These are phyloP conservation scores for Drosophila mercatorum DNA, from an alignment of 2,888 invertebrate genomes.

Conservation along the genomic window DNA sequence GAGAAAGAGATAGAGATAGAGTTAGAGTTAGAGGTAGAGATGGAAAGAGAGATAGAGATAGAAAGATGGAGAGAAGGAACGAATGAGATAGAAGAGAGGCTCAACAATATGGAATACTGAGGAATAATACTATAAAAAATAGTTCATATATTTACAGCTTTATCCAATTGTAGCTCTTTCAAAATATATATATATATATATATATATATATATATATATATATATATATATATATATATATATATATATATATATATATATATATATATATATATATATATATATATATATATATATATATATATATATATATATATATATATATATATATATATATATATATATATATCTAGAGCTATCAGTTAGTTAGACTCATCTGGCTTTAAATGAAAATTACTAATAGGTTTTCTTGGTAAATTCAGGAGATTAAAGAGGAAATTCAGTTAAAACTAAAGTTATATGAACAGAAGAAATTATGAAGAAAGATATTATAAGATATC, in stretches of 20 bases:
- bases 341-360: neutral
- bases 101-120: too few relatives aligned
- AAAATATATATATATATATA: neutral
- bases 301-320: neutral
- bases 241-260: too few relatives aligned
- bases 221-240: neutral
- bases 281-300: neutral
- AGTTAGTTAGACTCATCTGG: neutral
- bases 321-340: too few relatives aligned
- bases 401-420: neutral
- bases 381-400: neutral
- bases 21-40: too few relatives aligned
- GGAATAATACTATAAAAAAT: too few relatives aligned
- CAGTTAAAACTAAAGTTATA: neutral
- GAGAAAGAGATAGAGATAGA: too few relatives aligned
- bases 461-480: neutral
- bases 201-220: too few relatives aligned
- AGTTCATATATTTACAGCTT: too few relatives aligned
- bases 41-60: neutral
- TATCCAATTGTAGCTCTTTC: too few relatives aligned
- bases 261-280: too few relatives aligned
- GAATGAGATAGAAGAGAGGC: too few relatives aligned
- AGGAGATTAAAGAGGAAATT: neutral
- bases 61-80: neutral
- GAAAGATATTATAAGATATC: neutral